Base-by-base conservation (phyloP, 2,888 invertebrate species). In the Meghimatium bilineatum region DNA sequence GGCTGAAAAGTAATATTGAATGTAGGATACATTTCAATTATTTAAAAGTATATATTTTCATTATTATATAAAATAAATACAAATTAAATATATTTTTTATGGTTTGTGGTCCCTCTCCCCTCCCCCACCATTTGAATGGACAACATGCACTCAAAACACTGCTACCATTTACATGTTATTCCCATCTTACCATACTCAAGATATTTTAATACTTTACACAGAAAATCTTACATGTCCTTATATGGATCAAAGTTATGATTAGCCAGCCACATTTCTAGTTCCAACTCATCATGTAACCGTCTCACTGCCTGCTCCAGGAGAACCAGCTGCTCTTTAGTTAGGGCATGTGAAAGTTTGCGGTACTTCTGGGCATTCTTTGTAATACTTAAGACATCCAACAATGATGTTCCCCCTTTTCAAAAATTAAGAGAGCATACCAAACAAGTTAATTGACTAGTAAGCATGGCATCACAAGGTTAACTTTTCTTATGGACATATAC, bases 181-280 rank as follows among this genome's bases (percentile, higher is more conserved):
- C n/a, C n/a, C n/a, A n/a, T n/a, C n/a, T n/a, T n/a, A n/a, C n/a
- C n/a, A n/a, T n/a, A n/a, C n/a, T n/a, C n/a, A n/a, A n/a, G n/a
- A n/a, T n/a, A n/a, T n/a, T n/a, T n/a, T n/a, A n/a, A n/a, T n/a
- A n/a, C n/a, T 12, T 17, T 17, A 12, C 20, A 74, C 29, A 74
- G n/a, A 29, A 52, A 14, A 60, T 44, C 78, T 77, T 69, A 83
- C 83, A 83, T 32, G 29, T 83, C 32, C 49, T 63, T 72, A 44
- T 29, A 60, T 26, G 71, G 44, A 32, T n/a, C 63, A 23, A 80
- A 32, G 26, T 67, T 49, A 72, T 84, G 49, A 38, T n/a, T 72
- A 14, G 17, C 56, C 49, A 84, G 38, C 84, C 84, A 84, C 84
- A 84, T 34, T 32, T 84, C 84, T 36, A 84, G 44, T 38, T 84